Conservation (phyloP, 1,140 invertebrate species). For the Drosophila eugracilis region DNA sequence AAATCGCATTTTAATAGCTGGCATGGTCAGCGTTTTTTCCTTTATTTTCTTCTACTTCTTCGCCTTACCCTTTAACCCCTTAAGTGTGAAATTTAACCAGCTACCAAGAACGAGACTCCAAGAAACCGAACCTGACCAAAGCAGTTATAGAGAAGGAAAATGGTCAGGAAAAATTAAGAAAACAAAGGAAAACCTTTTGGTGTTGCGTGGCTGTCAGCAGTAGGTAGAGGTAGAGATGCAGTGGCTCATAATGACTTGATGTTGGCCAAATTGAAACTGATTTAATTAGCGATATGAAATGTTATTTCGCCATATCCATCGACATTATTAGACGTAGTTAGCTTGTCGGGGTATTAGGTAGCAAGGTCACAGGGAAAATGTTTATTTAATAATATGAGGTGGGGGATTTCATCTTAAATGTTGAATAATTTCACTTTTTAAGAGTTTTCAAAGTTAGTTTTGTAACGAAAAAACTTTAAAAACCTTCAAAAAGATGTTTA, state of each 20-base stretch:
- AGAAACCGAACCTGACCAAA: not conserved
- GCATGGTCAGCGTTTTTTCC: constrained; percentile 13
- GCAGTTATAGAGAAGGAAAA: constrained; percentile 6
- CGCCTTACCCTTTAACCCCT: constrained; percentile 71
- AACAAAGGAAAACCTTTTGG: not conserved
- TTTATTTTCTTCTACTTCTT: too few species aligned
- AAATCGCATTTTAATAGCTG: constrained; percentile 72
- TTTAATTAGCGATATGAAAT: constrained; percentile 29
- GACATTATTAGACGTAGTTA: not conserved
- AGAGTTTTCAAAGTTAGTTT: too few species aligned
- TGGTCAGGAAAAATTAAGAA: constrained; percentile 10
- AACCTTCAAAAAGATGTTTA: too few species aligned
- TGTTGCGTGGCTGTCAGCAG: constrained; percentile 51
- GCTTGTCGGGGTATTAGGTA: too few species aligned
- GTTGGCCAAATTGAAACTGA: constrained; percentile 55
- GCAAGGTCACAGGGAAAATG: too few species aligned
- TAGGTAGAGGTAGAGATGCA: too few species aligned
- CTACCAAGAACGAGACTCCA: constrained; percentile 3
- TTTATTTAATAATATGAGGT: too few species aligned
- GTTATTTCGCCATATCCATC: not conserved
- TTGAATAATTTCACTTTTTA: too few species aligned
- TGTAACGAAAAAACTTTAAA: too few species aligned
- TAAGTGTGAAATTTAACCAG: constrained; percentile 72
- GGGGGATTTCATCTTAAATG: too few species aligned
- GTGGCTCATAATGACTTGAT: constrained; percentile 39